Evolutionary conservation across 2,113 vertebrate genomes (phyloP).

Genomic region (Romanogobio albipinnatus): DNA sequence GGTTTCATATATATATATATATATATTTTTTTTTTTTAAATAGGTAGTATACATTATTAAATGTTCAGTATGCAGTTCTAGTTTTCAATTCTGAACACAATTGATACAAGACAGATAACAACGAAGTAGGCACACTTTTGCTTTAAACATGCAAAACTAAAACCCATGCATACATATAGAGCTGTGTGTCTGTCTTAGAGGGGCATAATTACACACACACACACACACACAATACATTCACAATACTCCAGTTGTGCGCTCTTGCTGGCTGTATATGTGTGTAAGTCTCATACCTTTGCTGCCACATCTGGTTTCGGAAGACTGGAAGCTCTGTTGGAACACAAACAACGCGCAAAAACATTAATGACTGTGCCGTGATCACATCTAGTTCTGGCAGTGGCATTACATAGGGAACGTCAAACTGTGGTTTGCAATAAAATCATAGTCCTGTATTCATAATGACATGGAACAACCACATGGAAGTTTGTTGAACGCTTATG

Average conservation of each 20-base stretch:
- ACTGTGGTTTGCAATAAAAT: background rate
- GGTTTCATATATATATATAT: no score
- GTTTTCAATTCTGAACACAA: background rate
- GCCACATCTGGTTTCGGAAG: conserved; percentile 79
- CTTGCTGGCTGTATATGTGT: background rate
- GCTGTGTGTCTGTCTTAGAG: conserved; percentile 30
- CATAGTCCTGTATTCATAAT: conserved; percentile 17
- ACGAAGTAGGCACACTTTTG: background rate
- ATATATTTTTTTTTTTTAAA: background rate
- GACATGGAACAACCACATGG: background rate
- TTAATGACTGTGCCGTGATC: background rate
- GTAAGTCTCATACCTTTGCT: conserved; percentile 80
- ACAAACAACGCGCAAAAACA: conserved; percentile 37
- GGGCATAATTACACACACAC: background rate
- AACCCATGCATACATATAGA: conserved; percentile 73
- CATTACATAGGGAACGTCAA: background rate
- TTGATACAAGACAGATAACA: background rate
- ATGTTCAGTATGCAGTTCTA: background rate
- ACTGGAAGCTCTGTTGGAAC: conserved; percentile 76
- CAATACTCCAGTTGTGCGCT: background rate
- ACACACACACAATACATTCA: conserved; percentile 12
- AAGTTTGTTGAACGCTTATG: background rate
- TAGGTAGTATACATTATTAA: background rate
- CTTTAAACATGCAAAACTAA: conserved; percentile 52
- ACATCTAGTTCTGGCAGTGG: conserved; percentile 3